Evolutionary conservation across 2,888 invertebrate genomes (phyloP).

Genomic region (Anoplius nigerrimus): DNA sequence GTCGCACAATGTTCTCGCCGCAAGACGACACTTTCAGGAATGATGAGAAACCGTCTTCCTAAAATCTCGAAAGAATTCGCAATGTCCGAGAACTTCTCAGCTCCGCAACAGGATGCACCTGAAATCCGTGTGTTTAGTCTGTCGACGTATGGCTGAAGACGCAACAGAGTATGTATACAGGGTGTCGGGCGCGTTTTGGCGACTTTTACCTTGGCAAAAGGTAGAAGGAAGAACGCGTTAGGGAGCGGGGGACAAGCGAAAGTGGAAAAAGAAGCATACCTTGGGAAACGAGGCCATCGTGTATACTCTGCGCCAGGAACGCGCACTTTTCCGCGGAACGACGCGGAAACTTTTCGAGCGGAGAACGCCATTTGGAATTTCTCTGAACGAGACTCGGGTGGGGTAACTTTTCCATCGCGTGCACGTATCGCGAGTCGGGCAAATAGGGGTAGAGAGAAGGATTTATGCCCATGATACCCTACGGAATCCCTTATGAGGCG

Average conservation of each 20-base stretch:
- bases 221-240: background rate
- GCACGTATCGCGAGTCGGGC: conserved; percentile 2
- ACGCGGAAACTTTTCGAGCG: conserved; percentile 3
- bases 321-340: conserved; percentile 2
- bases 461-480: conserved; percentile 29
- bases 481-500: too few species aligned
- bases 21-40: too few species aligned
- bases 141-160: too few species aligned
- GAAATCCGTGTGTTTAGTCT: too few species aligned
- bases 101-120: too few species aligned
- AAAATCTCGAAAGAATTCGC: too few species aligned
- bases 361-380: background rate
- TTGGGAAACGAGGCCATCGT: background rate
- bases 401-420: conserved; percentile 33
- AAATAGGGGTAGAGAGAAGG: conserved; percentile 7
- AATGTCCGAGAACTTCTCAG: too few species aligned
- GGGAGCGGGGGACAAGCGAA: background rate
- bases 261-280: background rate
- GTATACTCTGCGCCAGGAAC: conserved; percentile 2
- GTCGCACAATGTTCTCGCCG: too few species aligned
- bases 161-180: too few species aligned
- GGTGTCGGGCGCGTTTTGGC: background rate
- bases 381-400: conserved; percentile 14
- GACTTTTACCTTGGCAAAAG: background rate
- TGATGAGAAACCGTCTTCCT: too few species aligned